Conservation (phyloP, 2,113 vertebrate genomes). For the Phocoena sinus region DNA sequence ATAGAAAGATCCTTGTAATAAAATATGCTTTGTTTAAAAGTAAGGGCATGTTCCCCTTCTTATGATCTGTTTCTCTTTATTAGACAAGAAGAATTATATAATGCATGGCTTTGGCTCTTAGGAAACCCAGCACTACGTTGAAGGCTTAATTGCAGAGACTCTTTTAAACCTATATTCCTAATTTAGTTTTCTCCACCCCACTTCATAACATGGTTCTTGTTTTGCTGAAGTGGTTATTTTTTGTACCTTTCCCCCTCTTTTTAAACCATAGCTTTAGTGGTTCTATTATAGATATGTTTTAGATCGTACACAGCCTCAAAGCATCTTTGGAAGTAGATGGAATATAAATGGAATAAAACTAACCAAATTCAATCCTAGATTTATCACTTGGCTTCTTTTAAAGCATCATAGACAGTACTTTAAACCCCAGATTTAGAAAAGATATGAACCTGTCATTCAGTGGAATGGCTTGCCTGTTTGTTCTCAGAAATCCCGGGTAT, state of each 20-base stretch:
- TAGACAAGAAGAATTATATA: neutral
- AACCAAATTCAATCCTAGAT: neutral
- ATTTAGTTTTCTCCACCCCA: neutral
- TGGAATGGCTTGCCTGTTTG: neutral
- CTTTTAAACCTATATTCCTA: neutral
- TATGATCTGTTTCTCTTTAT: neutral
- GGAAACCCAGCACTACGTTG: neutral
- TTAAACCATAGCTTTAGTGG: neutral
- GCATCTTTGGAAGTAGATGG: neutral
- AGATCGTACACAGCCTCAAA: neutral
- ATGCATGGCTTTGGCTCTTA: neutral
- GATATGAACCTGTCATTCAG: neutral
- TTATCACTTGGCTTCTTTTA: neutral
- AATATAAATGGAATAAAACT: conserved; percentile 5
- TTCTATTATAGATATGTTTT: neutral
- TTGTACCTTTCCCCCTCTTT: neutral
- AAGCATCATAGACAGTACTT: neutral
- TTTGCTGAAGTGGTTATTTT: conserved; percentile 13
- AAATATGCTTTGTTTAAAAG: conserved; percentile 17
- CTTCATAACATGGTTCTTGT: neutral
- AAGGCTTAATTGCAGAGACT: neutral
- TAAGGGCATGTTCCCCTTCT: neutral
- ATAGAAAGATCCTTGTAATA: neutral
- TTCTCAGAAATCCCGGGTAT: neutral
- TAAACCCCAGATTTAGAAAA: neutral